Evolutionary conservation across 2,113 vertebrate genomes (phyloP).

Genomic region (Pogona vitticeps): DNA sequence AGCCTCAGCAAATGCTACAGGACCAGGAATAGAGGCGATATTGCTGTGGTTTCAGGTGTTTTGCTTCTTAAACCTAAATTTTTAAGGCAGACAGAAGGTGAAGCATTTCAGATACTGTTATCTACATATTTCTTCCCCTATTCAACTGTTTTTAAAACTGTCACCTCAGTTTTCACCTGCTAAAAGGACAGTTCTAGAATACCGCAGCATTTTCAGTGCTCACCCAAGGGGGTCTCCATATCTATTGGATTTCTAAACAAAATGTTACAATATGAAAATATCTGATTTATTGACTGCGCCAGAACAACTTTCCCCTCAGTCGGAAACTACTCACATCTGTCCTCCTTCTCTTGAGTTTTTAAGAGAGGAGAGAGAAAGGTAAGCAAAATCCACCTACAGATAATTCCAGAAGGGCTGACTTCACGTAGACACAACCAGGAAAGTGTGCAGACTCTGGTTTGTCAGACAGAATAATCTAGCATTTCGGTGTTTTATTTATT

Average conservation of each 20-base stretch:
- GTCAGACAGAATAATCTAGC: conserved; percentile 28
- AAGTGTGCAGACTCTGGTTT: conserved; percentile 20
- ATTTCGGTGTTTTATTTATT: conserved; percentile 15
- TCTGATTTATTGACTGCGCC: neutral
- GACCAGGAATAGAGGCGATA: too few relatives aligned
- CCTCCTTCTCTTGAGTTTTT: neutral
- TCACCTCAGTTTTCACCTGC: neutral
- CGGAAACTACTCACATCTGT: neutral
- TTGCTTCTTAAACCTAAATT: neutral
- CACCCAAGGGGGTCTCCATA: neutral
- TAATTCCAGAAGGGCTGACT: conserved; percentile 27
- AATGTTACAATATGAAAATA: neutral
- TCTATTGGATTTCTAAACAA: neutral
- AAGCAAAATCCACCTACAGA: conserved; percentile 36
- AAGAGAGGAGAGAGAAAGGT: neutral
- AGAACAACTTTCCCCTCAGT: neutral
- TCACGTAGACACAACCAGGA: conserved; percentile 11
- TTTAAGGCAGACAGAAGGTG: neutral
- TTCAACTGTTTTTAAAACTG: neutral
- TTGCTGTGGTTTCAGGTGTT: neutral
- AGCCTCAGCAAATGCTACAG: too few relatives aligned
- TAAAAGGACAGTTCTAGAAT: neutral
- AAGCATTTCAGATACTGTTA: too few relatives aligned
- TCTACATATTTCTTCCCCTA: neutral
- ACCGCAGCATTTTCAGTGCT: neutral